phyloP scores from a whole-genome alignment of 2,797 vertebrate species.

The Spinus pinus region DNA sequence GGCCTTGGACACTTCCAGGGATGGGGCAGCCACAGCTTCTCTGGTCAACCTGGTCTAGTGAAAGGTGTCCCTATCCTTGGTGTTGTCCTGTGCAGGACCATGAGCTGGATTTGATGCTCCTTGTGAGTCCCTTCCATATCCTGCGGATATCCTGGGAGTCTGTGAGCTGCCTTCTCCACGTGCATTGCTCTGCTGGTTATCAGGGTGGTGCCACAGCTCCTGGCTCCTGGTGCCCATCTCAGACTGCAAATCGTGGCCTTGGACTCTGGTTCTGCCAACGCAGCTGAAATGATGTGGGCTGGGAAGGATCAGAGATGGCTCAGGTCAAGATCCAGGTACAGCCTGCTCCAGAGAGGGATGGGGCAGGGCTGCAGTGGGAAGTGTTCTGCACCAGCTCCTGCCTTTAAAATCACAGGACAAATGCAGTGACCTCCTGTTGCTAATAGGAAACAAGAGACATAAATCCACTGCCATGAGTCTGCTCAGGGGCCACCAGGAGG shows the following conservation, averaged over 20 bases:
- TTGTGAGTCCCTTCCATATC: background rate
- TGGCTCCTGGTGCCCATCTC: background rate
- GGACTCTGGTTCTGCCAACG: background rate
- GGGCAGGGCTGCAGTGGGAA: background rate
- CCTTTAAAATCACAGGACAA: background rate
- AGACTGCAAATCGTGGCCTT: background rate
- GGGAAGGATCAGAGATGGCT: background rate
- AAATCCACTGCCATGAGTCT: background rate
- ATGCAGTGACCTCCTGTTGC: background rate
- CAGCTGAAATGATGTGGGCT: background rate
- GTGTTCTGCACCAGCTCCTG: background rate
- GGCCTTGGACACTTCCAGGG: background rate
- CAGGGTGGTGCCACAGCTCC: background rate
- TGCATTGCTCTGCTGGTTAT: background rate
- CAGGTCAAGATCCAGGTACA: background rate
- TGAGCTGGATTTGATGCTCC: background rate
- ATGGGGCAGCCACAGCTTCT: background rate
- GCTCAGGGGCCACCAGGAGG: background rate
- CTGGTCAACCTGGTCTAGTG: background rate
- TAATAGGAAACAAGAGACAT: background rate
- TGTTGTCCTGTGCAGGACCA: background rate
- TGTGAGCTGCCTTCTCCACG: background rate
- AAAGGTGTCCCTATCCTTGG: background rate
- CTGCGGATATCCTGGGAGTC: accelerated
- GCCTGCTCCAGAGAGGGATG: background rate